These are phyloP conservation scores for Drosophila pruinosa DNA, from an alignment of 1,140 invertebrate species.

Conservation along the genomic window DNA sequence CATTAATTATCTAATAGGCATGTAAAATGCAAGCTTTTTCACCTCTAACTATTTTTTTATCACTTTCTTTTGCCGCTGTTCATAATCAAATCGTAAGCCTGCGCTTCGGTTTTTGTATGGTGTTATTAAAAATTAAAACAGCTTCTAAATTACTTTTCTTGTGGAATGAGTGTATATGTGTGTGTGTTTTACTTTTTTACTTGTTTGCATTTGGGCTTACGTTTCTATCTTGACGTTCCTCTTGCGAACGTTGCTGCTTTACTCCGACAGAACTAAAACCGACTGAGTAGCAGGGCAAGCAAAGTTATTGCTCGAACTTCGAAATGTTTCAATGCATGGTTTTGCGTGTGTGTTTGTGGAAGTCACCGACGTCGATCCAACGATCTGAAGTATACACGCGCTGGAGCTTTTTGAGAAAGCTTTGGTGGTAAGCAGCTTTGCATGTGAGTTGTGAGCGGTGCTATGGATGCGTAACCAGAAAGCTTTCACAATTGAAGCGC, in stretches of 20 bases:
- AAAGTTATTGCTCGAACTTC: conserved; percentile 62
- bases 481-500: conserved; percentile 14
- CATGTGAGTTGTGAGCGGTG: conserved; percentile 54
- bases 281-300: conserved; percentile 56
- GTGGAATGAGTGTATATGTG: not conserved
- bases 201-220: conserved; percentile 57
- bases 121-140: conserved; percentile 1
- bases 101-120: not conserved
- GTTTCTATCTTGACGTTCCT: conserved; percentile 68
- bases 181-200: not conserved
- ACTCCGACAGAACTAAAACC: conserved; percentile 74
- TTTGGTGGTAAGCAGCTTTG: conserved; percentile 39
- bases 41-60: conserved; percentile 40
- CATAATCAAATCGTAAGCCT: not conserved
- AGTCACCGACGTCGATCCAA: conserved; percentile 43
- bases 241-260: conserved; percentile 73
- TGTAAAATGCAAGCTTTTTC: conserved; percentile 35
- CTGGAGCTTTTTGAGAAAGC: conserved; percentile 47
- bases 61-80: conserved; percentile 40
- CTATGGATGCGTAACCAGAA: conserved; percentile 6
- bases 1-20: conserved; percentile 64
- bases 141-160: conserved; percentile 28
- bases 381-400: conserved; percentile 15
- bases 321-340: conserved; percentile 53
- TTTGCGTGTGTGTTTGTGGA: not conserved